Evolutionary conservation across 2,113 vertebrate species (phyloP), one percentile per base, ranked within the genome.

Genomic region (Rhinoderma darwinii): DNA sequence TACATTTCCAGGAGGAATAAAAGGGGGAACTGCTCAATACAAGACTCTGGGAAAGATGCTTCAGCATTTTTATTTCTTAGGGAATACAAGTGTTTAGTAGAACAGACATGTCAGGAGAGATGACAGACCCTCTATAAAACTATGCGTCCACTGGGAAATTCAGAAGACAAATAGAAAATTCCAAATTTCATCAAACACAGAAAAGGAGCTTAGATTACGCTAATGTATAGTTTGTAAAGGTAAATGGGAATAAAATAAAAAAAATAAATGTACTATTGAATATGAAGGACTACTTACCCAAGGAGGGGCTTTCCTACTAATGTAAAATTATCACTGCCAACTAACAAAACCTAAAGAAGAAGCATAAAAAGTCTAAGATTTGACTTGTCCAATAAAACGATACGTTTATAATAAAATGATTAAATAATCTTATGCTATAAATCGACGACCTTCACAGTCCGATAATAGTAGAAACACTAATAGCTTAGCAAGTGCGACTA

Each of bases 271-370:
- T 27, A 43, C 43, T 43, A 35, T 43, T 14, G 72, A n/a, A 18
- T n/a, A 27, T 20, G 25, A 27, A 12, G 3, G n/a, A 35, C 44
- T 70, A n/a, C 82, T 94, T 92, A 97, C 96, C 96, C 89, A 0
- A 97, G 95, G 4, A 97, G 92, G 0, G 96, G 96, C 84, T 93
- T 94, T 82, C 96, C 96, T 0, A 97, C 70, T 0, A 97, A 89
- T 0, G 96, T 97, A 93, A 97, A 97, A 88, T 96, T 88, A 0
- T 95, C 93, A 10, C 96, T 93, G 56, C 96, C 96, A 0, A 97
- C 94, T 88, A 97, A 89, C 89, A 97, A 89, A 35, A 97, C 96
- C 96, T 97, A 76, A 0, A 88, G 83, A 85, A 63, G 39, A 77
- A n/a, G 7, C 30, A 47, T 50, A 47, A 66, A 63, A 2, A 47